These are phyloP conservation scores for Brachyptera putata DNA, from an alignment of 2,888 invertebrate species.

Conservation along the genomic window DNA sequence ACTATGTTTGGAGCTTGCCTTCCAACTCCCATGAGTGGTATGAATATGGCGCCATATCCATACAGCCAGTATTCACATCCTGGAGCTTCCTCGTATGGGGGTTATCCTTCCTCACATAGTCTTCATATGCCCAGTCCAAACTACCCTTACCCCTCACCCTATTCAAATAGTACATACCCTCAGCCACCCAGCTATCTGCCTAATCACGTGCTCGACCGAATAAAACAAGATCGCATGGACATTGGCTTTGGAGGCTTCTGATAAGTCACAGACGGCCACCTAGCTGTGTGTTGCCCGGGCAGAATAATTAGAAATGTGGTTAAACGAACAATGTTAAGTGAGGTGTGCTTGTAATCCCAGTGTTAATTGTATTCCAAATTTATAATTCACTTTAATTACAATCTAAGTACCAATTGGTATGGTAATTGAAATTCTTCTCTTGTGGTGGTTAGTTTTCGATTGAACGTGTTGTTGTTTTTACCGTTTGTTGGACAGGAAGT, in stretches of 20 bases:
- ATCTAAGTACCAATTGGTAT: constrained; percentile 28
- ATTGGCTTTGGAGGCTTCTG: constrained; percentile 52
- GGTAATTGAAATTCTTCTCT: constrained; percentile 27
- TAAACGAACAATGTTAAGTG: constrained; percentile 24
- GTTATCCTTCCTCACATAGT: constrained; percentile 49
- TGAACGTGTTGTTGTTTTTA: constrained; percentile 17
- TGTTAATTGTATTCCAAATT: constrained; percentile 35
- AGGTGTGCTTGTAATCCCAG: constrained; percentile 33
- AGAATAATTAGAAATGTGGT: too few species aligned
- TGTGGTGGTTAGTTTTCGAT: constrained; percentile 21
- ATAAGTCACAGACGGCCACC: constrained; percentile 34
- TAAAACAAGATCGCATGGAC: constrained; percentile 49
- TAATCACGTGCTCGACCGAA: constrained; percentile 49
- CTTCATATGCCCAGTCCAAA: constrained; percentile 66
- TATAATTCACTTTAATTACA: constrained; percentile 32
- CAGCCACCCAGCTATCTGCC: constrained; percentile 42
- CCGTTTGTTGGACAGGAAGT: too few species aligned
- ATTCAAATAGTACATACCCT: constrained; percentile 43
- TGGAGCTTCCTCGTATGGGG: constrained; percentile 31
- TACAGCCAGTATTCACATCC: constrained; percentile 45
- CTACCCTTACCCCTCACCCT: constrained; percentile 55
- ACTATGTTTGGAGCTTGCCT: constrained; percentile 35
- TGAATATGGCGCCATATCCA: constrained; percentile 39
- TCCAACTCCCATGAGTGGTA: constrained; percentile 36
- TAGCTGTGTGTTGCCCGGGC: neutral